Conservation (phyloP, 2,888 invertebrate genomes). For the Pocota personata region DNA sequence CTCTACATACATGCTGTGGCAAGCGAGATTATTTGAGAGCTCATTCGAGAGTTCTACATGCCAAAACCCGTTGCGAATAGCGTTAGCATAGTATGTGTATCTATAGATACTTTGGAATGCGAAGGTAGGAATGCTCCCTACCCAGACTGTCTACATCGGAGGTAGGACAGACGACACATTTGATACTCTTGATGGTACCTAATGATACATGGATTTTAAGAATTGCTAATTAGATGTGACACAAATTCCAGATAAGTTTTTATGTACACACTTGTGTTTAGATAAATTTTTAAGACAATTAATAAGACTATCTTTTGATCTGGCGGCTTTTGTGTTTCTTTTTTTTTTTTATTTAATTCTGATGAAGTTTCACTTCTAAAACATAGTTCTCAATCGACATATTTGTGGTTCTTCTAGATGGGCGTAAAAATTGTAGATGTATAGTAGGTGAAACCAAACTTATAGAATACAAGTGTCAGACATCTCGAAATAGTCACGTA, state of each 20-base stretch:
- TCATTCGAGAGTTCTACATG: constrained; percentile 13
- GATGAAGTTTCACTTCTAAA: no score
- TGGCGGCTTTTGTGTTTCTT: no score
- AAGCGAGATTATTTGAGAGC: constrained; percentile 19
- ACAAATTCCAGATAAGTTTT: constrained; percentile 11
- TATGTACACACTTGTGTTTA: neutral
- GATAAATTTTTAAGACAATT: neutral
- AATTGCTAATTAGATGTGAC: constrained; percentile 31
- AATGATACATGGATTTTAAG: neutral
- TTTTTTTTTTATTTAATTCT: no score
- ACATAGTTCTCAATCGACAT: no score
- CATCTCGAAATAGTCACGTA: no score
- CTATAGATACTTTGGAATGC: neutral
- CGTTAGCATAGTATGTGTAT: neutral
- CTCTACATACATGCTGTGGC: neutral
- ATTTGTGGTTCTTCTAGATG: no score
- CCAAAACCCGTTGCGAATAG: constrained; percentile 35
- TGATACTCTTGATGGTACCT: constrained; percentile 8
- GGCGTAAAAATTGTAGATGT: no score
- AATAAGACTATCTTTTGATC: neutral
- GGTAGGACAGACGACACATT: neutral
- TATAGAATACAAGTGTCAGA: no score
- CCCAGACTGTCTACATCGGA: neutral
- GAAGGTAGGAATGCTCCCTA: constrained; percentile 13
- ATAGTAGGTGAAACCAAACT: no score